Percentiles rank a stretch among this genome's conserved stretches.
phyloP scores from a whole-genome alignment of 2,888 invertebrate genomes.

The Ceriagrion tenellum region DNA sequence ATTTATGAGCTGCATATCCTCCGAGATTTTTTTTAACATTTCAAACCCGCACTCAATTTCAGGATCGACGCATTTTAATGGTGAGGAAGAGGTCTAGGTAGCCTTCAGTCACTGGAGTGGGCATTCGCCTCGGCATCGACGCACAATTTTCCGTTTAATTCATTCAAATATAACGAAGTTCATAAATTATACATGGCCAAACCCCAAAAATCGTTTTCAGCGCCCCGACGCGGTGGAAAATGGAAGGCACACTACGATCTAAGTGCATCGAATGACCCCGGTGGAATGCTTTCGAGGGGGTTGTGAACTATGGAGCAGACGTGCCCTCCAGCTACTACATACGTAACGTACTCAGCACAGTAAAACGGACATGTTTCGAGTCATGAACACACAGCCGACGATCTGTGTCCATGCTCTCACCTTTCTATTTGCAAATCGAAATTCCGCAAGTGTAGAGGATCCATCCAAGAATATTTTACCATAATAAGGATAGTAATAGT shows the following conservation, averaged over 20 bases:
- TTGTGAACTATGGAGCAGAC: background rate
- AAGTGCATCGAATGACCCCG: background rate
- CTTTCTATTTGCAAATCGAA: background rate
- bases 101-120: background rate
- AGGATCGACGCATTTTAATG: background rate
- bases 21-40: background rate
- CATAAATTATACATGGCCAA: background rate
- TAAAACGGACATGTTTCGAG: background rate
- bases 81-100: background rate
- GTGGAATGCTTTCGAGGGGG: background rate
- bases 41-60: background rate
- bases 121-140: background rate
- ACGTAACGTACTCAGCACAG: background rate
- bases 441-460: background rate
- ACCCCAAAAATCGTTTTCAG: background rate
- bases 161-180: background rate
- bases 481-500: no score
- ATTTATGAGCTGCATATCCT: no score
- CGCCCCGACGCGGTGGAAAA: background rate
- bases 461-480: no score
- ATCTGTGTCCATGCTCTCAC: background rate
- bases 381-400: background rate
- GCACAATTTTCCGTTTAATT: background rate
- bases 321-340: background rate
- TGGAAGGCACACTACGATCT: background rate